Evolutionary conservation across 2,113 vertebrate species (phyloP), one percentile per base, ranked within the genome.

Genomic region (Prietella phreatophila): DNA sequence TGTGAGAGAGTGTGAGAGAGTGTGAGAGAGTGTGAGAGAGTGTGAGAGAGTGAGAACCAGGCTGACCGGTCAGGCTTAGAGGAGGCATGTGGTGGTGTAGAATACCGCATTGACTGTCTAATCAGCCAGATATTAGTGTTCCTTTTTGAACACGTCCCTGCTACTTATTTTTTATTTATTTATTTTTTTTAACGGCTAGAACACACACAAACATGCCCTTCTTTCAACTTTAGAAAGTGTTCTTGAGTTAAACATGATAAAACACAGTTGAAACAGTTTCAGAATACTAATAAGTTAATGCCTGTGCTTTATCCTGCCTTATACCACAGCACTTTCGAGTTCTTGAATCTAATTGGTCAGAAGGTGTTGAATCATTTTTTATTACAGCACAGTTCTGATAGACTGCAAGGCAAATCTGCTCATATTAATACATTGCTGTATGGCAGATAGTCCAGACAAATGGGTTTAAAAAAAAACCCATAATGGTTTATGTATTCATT

Each of bases 61-160:
- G 33, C 82, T 76, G 5, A 61, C 47, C 39, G 80, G 71, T 58
- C 39, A 30, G 36, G 50, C 60, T 61, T 55, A 33, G 39, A 78
- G 84, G 19, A 42, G n/a, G 33, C 87, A 14, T 81, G 39, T 69
- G 11, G 25, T 78, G 63, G 82, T 87, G 87, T 67, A 63, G 56
- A 89, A 90, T 87, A 80, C 85, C 88, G 79, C 86, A 85, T 53
- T 47, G 30, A 50, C n/a, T 8, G 17, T 89, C 87, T 90, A 88
- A 87, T 89, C 65, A 86, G 75, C 65, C 55, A 42, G 75, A 84
- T 20, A 85, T 88, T 58, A 60, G 5, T 20, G 71, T 88, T 65
- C 33, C 19, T 83, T 78, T 60, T 82, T 63, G 53, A 56, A 27
- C 69, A 50, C 50, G 84, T 81, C 42, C 39, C 30, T 82, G 22